Base-by-base conservation (phyloP, 2,113 vertebrate species). In the Dasyornis broadbenti region DNA sequence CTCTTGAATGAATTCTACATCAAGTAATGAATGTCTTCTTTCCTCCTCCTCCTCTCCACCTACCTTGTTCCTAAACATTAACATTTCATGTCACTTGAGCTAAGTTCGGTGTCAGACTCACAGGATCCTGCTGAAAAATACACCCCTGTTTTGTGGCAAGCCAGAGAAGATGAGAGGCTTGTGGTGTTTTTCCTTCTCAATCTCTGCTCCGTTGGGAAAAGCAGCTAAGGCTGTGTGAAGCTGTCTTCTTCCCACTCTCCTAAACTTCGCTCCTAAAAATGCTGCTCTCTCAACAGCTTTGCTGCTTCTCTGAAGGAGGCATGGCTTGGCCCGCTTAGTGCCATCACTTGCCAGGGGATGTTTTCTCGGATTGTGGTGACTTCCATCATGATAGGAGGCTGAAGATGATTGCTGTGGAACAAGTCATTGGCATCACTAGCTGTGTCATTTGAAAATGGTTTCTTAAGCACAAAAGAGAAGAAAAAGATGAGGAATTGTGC, bases 61-160 rank as follows among this genome's bases (percentile, higher is more conserved):
- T 94, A 96, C 95, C 33, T 89, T 97, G 80, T 94, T 96, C 93
- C 80, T 94, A 96, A 93, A 89, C 86, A 94, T 96, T 96, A 97
- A 71, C 88, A 79, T 96, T 97, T 92, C 69, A 64, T 96, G 82
- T 96, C 80, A 94, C 77, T 97, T 95, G 82, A 94, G 82, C 82
- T 92, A 88, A 94, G 94, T 96, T 95, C 52, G 31, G 93, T 95
- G 93, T 96, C 88, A 96, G 90, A 96, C 96, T 96, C 80, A 81
- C 82, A 94, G 89, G 52, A 92, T 94, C 68, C 73, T 95, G 80
- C 75, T 83, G 90, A 92, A 92, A 92, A 96, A 95, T 59, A 96
- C 82, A 92, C 69, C 79, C 82, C 44, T 92, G 37, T 90, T 86
- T 75, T 92, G 90, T 92, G 76, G 92, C 63, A 96, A 91, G 73